Percentiles rank a stretch among this genome's conserved stretches.
These are phyloP conservation scores for Ethmia dodecea DNA, from an alignment of 2,888 invertebrate species.

Conservation along the genomic window DNA sequence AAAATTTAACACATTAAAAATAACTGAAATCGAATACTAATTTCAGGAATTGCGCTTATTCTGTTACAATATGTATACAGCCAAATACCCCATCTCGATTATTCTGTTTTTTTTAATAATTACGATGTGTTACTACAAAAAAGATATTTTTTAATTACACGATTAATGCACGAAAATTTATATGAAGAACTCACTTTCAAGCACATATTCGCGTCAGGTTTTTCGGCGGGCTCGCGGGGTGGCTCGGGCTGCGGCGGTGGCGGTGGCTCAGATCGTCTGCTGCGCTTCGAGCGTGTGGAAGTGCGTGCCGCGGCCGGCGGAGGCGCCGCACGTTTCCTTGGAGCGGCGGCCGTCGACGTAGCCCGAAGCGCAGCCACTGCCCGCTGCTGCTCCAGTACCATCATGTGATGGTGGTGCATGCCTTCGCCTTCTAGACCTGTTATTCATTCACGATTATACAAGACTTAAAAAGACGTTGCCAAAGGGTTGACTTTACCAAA, in stretches of 20 bases:
- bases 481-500: too few relatives aligned
- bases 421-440: slow-evolving; percentile 71
- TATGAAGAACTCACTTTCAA: slow-evolving; percentile 79
- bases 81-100: too few relatives aligned
- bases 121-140: too few relatives aligned
- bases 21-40: too few relatives aligned
- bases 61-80: too few relatives aligned
- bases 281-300: slow-evolving; percentile 42
- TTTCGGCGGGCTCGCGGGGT: slow-evolving; percentile 83
- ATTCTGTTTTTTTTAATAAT: too few relatives aligned
- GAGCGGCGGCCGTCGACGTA: slow-evolving; percentile 24
- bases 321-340: slow-evolving; percentile 46
- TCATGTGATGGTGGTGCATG: slow-evolving; percentile 79
- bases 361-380: slow-evolving; percentile 56
- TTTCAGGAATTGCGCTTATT: too few relatives aligned
- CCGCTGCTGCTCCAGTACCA: slow-evolving; percentile 75
- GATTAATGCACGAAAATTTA: too few relatives aligned
- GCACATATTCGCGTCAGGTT: slow-evolving; percentile 92
- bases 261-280: slow-evolving; percentile 40
- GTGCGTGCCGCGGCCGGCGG: slow-evolving; percentile 59
- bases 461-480: too few relatives aligned
- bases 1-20: too few relatives aligned
- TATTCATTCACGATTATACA: too few relatives aligned
- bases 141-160: too few relatives aligned
- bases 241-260: slow-evolving; percentile 73